These are phyloP conservation scores for Steatocranus sp. DNA, from an alignment of 2,797 vertebrate species.

Conservation along the genomic window DNA sequence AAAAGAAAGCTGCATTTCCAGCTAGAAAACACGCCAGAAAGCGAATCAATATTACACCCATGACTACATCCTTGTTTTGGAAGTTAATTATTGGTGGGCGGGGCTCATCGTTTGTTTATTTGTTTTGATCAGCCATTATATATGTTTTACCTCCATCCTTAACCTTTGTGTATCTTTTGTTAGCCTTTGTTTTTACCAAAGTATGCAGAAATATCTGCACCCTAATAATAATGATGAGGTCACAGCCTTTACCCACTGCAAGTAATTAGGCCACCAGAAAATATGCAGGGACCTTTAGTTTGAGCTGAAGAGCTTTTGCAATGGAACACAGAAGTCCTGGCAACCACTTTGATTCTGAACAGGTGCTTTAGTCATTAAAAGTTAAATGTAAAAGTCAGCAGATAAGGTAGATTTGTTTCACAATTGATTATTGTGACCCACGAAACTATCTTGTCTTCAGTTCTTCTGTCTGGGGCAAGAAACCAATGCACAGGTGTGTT, in stretches of 20 bases:
- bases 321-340: background rate
- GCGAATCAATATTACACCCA: background rate
- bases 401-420: background rate
- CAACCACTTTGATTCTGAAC: background rate
- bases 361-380: background rate
- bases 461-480: background rate
- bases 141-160: slow-evolving; percentile 11
- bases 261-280: slow-evolving; percentile 52
- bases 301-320: background rate
- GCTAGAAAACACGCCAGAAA: background rate
- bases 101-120: background rate
- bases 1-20: background rate
- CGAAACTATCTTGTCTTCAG: background rate
- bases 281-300: background rate
- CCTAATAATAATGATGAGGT: slow-evolving; percentile 61
- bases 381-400: background rate
- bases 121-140: slow-evolving; percentile 27
- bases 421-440: background rate
- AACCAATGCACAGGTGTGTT: background rate
- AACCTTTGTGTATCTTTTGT: slow-evolving; percentile 60
- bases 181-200: slow-evolving; percentile 42
- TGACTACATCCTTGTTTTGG: background rate
- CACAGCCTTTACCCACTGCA: slow-evolving; percentile 39
- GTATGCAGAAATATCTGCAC: slow-evolving; percentile 27
- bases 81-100: background rate